These are phyloP conservation scores for Brachypteracias leptosomus DNA, from an alignment of 2,113 vertebrate species.

Conservation along the genomic window DNA sequence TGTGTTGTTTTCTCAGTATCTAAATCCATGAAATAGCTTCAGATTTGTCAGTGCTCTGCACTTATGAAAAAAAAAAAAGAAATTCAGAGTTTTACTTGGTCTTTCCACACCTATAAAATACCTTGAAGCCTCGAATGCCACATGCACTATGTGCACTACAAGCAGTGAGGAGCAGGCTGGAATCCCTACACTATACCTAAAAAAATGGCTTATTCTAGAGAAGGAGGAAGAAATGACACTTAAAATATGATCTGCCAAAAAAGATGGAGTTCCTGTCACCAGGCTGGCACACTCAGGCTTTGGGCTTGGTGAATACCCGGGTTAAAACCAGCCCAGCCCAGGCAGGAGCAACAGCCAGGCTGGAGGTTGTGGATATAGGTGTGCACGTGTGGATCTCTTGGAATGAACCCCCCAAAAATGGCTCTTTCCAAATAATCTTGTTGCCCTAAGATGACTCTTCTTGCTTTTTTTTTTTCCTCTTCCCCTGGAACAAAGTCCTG, in stretches of 20 bases:
- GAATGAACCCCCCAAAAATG: background rate
- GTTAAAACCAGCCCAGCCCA: background rate
- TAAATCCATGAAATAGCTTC: background rate
- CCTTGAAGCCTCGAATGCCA: background rate
- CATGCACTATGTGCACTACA: background rate
- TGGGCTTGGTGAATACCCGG: background rate
- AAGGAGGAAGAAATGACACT: background rate
- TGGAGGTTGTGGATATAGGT: background rate
- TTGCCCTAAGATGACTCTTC: slow-evolving; percentile 1
- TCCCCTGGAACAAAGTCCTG: background rate
- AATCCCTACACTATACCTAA: background rate
- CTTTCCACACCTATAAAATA: background rate
- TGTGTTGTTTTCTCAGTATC: background rate
- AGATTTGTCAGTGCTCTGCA: background rate
- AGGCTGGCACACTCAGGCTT: background rate
- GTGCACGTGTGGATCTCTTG: background rate
- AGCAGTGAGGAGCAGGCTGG: background rate
- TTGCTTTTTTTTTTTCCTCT: background rate
- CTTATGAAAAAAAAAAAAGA: background rate
- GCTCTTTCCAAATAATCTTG: background rate
- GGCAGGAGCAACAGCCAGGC: background rate
- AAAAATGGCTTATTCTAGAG: background rate
- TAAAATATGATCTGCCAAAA: background rate
- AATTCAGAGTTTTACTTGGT: background rate
- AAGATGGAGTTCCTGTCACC: background rate